These are phyloP conservation scores for Neocrepidodera transversa DNA, from an alignment of 2,888 invertebrate genomes.

Conservation along the genomic window DNA sequence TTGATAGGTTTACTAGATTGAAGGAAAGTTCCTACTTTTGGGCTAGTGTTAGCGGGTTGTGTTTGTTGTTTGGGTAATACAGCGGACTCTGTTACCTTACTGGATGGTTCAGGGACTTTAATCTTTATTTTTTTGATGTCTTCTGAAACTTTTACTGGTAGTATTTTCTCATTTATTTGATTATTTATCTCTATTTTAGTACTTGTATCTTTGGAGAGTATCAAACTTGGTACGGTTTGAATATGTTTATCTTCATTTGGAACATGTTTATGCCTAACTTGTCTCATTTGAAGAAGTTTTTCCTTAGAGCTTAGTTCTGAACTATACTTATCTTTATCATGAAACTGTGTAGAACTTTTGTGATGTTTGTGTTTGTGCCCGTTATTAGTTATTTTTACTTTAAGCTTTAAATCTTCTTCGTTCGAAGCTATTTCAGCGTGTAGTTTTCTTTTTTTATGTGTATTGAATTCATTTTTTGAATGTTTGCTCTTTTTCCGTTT, in stretches of 20 bases:
- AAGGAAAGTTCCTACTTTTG: conserved; percentile 34
- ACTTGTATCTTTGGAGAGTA: conserved; percentile 40
- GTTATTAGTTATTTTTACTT: conserved; percentile 63
- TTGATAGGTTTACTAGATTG: conserved; percentile 35
- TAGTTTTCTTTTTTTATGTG: conserved; percentile 63
- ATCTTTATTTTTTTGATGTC: conserved; percentile 41
- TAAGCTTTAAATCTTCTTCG: conserved; percentile 63
- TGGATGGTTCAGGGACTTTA: conserved; percentile 38
- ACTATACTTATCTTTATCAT: conserved; percentile 33
- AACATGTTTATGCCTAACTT: conserved; percentile 57
- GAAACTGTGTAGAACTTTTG: conserved; percentile 43
- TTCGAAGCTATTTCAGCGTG: conserved; percentile 64
- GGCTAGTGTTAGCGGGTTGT: conserved; percentile 33
- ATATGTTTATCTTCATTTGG: conserved; percentile 51
- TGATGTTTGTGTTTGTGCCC: conserved; percentile 60
- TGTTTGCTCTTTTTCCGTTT: conserved; percentile 67
- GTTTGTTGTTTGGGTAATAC: conserved; percentile 35
- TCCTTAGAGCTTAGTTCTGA: conserved; percentile 55
- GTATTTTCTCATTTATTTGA: conserved; percentile 10
- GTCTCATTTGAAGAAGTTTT: conserved; percentile 59
- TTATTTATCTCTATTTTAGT: conserved; percentile 19
- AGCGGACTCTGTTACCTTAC: conserved; percentile 38
- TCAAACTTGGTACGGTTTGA: conserved; percentile 45
- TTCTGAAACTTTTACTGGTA: conserved; percentile 20
- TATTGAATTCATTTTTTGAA: conserved; percentile 61